Percentiles rank a stretch among this genome's conserved stretches.
Evolutionary conservation across 2,113 vertebrate genomes (phyloP).

Genomic region (Sisor rabdophorus): DNA sequence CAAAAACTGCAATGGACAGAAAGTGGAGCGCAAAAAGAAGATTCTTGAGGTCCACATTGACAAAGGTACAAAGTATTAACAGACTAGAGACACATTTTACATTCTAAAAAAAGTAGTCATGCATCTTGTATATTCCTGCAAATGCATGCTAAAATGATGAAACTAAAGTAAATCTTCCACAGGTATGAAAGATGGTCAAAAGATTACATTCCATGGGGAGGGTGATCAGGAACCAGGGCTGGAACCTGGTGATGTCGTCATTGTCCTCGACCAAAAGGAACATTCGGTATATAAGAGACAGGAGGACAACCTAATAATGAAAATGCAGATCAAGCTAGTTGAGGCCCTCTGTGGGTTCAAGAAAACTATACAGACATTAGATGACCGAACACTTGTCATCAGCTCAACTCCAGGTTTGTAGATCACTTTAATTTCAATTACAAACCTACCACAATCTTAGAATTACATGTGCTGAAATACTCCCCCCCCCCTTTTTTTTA

Average conservation of each 20-base stretch:
- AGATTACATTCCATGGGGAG: constrained; percentile 89
- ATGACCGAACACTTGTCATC: constrained; percentile 80
- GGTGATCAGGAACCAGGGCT: constrained; percentile 95
- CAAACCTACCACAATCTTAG: not conserved
- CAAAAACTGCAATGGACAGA: constrained; percentile 84
- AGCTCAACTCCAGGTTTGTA: constrained; percentile 76
- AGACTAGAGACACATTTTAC: not conserved
- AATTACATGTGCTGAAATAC: no score
- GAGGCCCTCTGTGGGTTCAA: constrained; percentile 93
- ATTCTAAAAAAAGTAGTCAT: not conserved
- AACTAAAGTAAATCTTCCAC: not conserved
- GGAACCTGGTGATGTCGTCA: constrained; percentile 90
- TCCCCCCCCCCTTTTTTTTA: not conserved
- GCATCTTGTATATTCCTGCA: not conserved
- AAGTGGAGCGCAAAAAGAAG: constrained; percentile 91
- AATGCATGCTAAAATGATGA: not conserved
- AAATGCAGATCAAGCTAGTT: constrained; percentile 84
- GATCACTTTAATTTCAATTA: not conserved
- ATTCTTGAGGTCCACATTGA: constrained; percentile 93
- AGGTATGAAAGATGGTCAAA: constrained; percentile 98
- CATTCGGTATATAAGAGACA: constrained; percentile 81
- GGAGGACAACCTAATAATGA: constrained; percentile 80
- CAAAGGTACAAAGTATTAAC: constrained; percentile 73
- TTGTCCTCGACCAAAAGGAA: constrained; percentile 90
- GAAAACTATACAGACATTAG: constrained; percentile 81